Evolutionary conservation across 2,888 invertebrate species (phyloP), one percentile per base, ranked within the genome.

Genomic region (Cephalotes varians): DNA sequence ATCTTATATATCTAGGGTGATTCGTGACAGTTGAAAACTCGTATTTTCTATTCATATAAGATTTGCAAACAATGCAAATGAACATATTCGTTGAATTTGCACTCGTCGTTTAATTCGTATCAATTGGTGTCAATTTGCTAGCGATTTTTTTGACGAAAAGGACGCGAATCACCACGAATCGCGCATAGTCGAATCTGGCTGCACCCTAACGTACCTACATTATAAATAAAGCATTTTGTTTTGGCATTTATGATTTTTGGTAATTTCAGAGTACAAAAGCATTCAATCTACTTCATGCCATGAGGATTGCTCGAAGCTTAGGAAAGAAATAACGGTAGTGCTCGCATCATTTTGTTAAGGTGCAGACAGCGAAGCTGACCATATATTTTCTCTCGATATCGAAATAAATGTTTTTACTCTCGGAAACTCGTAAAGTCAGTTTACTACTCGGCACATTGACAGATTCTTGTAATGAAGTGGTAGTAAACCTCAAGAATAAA

Each of bases 331-430:
- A 79, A 40, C 65, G 49, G 51, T 79, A 54, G 9, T n/a, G 40
- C 18, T 71, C 4, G 40, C 21, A 77, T 71, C 15, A 31, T 77
- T 69, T 77, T 40, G 69, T 77, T 60, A 21, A 71, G 37, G 72
- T 31, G 56, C 47, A 40, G 44, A 77, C 54, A 54, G 71, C 54
- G 1, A 69, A 82, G 71, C 60, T 25, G 51, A 44, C 4, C 15
- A 49, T 76, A 69, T 21, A 47, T 80, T 64, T 64, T 54, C 6
- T 12, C 28, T 47, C 80, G 51, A 82, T 79, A 58, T 67, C 40
- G 49, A 15, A 79, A 79, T 82, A 82, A 82, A 82, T 40, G 77
- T n/a, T 51, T 47, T 54, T 28, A 28, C 47, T 51, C 31, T 60
- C 15, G 18, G 47, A 72, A 47, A 64, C 64, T 58, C 74, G 51